Percentiles rank a stretch among this genome's conserved stretches.
Evolutionary conservation across 2,888 invertebrate species (phyloP).

Genomic region (Graphium colonna): DNA sequence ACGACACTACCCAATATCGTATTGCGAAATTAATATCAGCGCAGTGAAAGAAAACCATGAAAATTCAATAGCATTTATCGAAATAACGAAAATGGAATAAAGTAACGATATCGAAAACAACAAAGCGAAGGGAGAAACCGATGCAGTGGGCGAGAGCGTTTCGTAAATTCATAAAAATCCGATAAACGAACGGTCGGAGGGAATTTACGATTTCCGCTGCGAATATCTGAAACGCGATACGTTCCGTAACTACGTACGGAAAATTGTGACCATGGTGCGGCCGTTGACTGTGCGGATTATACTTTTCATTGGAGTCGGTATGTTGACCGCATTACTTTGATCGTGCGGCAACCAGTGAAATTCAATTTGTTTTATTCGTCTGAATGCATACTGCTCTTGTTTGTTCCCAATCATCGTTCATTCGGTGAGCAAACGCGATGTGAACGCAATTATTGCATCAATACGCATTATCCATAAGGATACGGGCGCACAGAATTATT

Average conservation of each 20-base stretch:
- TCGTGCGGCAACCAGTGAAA: background rate
- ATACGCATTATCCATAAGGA: too few relatives aligned
- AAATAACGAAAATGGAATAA: background rate
- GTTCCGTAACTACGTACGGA: conserved; percentile 13
- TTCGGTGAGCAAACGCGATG: background rate
- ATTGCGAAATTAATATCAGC: background rate
- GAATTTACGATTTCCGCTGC: conserved; percentile 38
- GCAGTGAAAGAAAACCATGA: background rate
- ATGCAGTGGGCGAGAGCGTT: conserved; percentile 25
- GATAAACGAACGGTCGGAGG: conserved; percentile 36
- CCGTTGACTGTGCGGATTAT: conserved; percentile 1
- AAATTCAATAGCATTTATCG: background rate
- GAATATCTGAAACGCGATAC: conserved; percentile 29
- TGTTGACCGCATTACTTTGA: background rate
- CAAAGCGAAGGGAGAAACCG: conserved; percentile 29
- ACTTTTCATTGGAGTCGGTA: conserved; percentile 9
- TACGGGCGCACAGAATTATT: too few relatives aligned
- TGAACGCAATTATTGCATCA: background rate
- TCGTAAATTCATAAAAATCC: conserved; percentile 39
- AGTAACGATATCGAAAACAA: conserved; percentile 13
- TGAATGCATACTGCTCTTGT: background rate
- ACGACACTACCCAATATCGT: background rate
- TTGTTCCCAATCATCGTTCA: background rate
- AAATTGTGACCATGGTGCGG: conserved; percentile 18
- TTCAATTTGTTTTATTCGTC: background rate